Evolutionary conservation across 2,888 invertebrate species (phyloP).

Genomic region (Philopedon plagiatum): DNA sequence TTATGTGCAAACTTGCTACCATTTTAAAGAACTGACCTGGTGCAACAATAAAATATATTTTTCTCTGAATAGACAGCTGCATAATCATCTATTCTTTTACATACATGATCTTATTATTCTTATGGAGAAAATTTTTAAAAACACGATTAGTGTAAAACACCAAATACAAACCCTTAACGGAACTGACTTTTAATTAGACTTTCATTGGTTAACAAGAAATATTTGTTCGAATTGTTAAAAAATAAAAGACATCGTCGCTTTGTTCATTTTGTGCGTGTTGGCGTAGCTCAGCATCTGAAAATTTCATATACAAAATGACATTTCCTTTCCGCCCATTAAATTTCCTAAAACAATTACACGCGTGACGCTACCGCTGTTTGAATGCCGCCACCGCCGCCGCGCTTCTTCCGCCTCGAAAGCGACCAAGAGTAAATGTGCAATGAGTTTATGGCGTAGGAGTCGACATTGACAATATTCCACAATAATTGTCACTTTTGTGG

Average conservation of each 20-base stretch:
- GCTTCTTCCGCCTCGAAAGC: neutral
- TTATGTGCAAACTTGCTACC: too few species aligned
- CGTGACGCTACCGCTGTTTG: slow-evolving; percentile 6
- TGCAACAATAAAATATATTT: too few species aligned
- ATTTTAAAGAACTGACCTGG: too few species aligned
- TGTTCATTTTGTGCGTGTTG: neutral
- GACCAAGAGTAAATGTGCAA: neutral
- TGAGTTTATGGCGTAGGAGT: neutral
- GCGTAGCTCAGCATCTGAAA: neutral
- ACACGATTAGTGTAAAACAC: too few species aligned
- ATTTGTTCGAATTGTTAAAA: too few species aligned
- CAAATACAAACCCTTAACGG: too few species aligned
- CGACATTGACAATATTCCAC: neutral
- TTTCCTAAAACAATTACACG: slow-evolving; percentile 15
- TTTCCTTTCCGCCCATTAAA: slow-evolving; percentile 14
- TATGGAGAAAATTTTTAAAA: too few species aligned
- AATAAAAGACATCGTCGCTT: neutral
- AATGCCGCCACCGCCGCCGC: neutral
- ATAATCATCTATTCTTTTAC: too few species aligned
- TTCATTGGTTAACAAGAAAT: too few species aligned
- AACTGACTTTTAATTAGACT: too few species aligned
- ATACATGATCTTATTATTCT: too few species aligned
- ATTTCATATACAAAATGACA: slow-evolving; percentile 11
- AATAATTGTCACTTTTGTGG: neutral
- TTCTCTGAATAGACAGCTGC: too few species aligned